Base-by-base conservation (phyloP, 2,113 vertebrate genomes). In the Pantherophis guttatus region DNA sequence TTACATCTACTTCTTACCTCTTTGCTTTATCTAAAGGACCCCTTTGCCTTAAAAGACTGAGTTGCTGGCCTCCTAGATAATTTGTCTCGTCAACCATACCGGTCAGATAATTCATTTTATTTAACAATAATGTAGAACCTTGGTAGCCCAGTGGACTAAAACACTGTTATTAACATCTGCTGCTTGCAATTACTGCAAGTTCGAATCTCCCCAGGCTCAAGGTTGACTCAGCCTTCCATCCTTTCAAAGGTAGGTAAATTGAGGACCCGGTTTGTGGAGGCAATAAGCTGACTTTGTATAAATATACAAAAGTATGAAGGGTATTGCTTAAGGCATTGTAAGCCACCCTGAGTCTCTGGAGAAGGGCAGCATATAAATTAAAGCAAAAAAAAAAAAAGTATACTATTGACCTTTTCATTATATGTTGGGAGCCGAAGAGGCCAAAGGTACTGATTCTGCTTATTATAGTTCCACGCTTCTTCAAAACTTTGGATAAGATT, bases 11-110 rank as follows among this genome's bases (percentile, higher is more conserved):
- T 26, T 57, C 52, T 15, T 53, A 10, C 5, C 65, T 5, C 24
- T 2, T n/a, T 87, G 75, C 17, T 10, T 24, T 0, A 39, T 52
- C 24, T 21, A 85, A 91, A 59, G 91, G 33, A 86, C 87, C 94
- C 94, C 95, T 19, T 26, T 94, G 96, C 89, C 50, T 58, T 91
- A 93, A 91, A 87, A 88, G 93, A 53, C 44, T 89, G 26, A 87
- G 81, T 87, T 21, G 91, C 58, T 94, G 95, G 55, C 24, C 93
- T 92, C 87, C 1, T 0, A 85, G 85, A 57, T 96, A 92, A 91
- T 91, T 57, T 89, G 23, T 11, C 94, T 95, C 93, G 87, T 93
- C 53, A 88, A 59, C 33, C 29, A 29, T 86, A 24, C 91, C 95
- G 23, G 75, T 95, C 15, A 91, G 62, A 9, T 48, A 87, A 17